A percentile compares a stretch with the other conserved stretches of the same genome.
Conservation (phyloP, 2,797 vertebrate genomes). For the Luscinia luscinia region DNA sequence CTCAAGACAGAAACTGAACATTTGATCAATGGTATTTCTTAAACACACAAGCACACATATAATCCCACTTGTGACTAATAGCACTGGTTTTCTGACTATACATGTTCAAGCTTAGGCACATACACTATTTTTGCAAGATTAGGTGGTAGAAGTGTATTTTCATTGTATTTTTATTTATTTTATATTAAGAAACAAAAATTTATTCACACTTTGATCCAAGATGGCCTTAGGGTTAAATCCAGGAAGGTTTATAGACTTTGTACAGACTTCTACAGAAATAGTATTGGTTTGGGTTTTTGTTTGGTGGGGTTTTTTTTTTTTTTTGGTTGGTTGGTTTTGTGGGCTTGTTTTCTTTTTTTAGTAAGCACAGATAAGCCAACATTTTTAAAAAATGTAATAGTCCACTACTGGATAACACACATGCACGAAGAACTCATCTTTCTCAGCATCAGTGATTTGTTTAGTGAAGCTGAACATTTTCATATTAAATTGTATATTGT, state of each 20-base stretch:
- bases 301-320: too few relatives aligned
- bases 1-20: neutral
- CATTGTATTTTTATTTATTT: neutral
- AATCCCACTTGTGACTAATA: neutral
- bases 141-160: neutral
- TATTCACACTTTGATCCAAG: neutral
- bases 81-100: neutral
- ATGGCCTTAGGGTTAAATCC: neutral
- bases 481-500: neutral
- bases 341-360: neutral
- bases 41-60: neutral
- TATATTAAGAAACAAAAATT: neutral
- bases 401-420: neutral
- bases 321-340: neutral
- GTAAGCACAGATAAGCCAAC: neutral
- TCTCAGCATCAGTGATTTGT: neutral
- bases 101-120: neutral
- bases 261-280: neutral
- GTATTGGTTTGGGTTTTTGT: accelerated
- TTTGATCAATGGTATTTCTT: neutral
- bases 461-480: neutral
- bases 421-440: neutral
- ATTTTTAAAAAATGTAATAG: neutral
- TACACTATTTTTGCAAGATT: neutral
- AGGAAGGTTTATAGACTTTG: neutral